phyloP scores from a whole-genome alignment of 64 coral and sea anemone species.

The Montipora efflorescens region DNA sequence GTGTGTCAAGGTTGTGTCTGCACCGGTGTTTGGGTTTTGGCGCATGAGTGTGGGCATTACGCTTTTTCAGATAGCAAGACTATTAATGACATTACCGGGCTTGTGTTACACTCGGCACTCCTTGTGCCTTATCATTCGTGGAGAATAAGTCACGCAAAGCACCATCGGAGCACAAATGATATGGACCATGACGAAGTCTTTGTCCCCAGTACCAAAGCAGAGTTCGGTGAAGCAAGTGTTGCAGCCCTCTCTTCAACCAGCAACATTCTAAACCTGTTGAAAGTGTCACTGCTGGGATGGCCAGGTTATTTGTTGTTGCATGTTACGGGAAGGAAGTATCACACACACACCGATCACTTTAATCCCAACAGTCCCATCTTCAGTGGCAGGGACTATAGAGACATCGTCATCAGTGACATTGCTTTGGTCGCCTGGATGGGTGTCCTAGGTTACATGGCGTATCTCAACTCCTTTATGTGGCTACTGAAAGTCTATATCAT shows the following conservation, averaged over 20 bases:
- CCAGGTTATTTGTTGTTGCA: constrained; percentile 53
- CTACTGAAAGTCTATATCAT: constrained; percentile 70
- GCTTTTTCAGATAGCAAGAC: constrained; percentile 76
- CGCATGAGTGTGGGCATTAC: constrained; percentile 77
- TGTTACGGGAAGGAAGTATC: constrained; percentile 58
- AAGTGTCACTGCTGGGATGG: constrained; percentile 47
- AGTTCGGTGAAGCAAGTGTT: constrained; percentile 10
- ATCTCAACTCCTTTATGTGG: constrained; percentile 50
- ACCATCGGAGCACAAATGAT: constrained; percentile 75
- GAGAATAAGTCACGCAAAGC: constrained; percentile 80
- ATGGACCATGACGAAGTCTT: constrained; percentile 73
- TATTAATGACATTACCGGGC: constrained; percentile 45
- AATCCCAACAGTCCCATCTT: constrained; percentile 80
- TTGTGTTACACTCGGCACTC: constrained; percentile 49
- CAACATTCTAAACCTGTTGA: constrained; percentile 30
- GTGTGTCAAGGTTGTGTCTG: constrained; percentile 74
- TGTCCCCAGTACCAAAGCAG: constrained; percentile 65
- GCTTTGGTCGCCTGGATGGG: constrained; percentile 64
- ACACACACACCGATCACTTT: constrained; percentile 78
- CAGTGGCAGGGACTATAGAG: constrained; percentile 61
- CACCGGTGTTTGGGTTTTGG: constrained; percentile 74
- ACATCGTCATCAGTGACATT: constrained; percentile 71
- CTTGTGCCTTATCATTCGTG: constrained; percentile 77
- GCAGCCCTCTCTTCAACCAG: neutral
- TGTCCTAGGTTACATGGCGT: constrained; percentile 54